These are phyloP conservation scores for Aselliscus stoliczkanus DNA, from an alignment of 2,797 vertebrate species.

Conservation along the genomic window DNA sequence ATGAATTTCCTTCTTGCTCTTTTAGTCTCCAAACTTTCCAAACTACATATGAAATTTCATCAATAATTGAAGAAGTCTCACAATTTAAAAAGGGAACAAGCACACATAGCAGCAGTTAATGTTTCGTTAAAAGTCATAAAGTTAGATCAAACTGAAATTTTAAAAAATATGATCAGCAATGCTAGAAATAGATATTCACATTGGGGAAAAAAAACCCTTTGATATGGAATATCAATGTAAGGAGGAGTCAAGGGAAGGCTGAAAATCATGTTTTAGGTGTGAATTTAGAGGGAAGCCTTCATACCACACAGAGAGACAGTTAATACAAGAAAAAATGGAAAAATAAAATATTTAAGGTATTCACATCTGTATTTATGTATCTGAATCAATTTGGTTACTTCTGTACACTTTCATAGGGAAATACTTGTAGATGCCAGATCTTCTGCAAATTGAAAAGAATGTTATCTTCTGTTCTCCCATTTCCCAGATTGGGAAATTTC, in stretches of 20 bases:
- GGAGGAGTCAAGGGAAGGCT: background rate
- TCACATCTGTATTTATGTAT: background rate
- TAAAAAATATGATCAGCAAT: background rate
- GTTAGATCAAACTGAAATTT: background rate
- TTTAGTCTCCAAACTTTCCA: background rate
- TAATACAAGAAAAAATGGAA: background rate
- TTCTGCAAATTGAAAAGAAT: background rate
- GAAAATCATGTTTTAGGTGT: background rate
- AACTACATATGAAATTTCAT: background rate
- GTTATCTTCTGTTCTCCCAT: background rate
- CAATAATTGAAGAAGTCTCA: background rate
- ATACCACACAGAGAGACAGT: background rate
- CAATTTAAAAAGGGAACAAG: background rate
- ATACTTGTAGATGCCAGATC: background rate
- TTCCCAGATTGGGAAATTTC: background rate
- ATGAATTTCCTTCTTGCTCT: background rate
- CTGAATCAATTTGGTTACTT: background rate
- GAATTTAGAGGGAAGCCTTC: background rate
- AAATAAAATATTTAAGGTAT: background rate
- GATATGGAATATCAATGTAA: background rate
- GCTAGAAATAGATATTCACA: conserved; percentile 39
- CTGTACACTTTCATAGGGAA: background rate
- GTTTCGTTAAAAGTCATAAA: background rate
- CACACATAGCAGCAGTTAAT: background rate
- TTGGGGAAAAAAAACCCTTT: conserved; percentile 50